Base-by-base conservation (phyloP, 1,140 invertebrate genomes). In the Drosophila tropicalis region DNA sequence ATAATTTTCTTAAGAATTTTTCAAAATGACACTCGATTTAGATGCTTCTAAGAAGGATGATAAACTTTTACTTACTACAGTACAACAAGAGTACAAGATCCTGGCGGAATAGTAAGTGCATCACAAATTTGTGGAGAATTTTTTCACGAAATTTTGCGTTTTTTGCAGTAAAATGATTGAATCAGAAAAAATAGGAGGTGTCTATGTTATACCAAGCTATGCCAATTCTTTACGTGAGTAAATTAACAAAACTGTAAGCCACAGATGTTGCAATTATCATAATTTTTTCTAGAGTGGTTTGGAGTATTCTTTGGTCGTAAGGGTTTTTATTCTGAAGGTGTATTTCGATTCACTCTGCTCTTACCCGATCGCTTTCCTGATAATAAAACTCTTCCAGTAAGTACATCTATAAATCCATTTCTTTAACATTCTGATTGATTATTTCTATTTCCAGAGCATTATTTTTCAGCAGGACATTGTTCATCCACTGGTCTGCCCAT, bases 121-220 rank as follows among this genome's bases (percentile, higher is more conserved):
- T 5, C 29, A 39, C 6, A 29, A 34, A 2, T 1, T 29, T 19
- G 29, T 10, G 0, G 22, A 19, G 55, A 7, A 17, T 61, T 41
- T 57, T 54, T 0, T n/a, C n/a, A 51, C 44, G 5, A 12, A 51
- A 12, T 2, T 41, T 34, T 15, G 34, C 15, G 25, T 29, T 90
- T 75, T 94, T 95, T 80, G 84, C 15, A 98, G 97, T 92, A 96
- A 97, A 91, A 95, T 97, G 93, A 93, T 98, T 61, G 95, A 96
- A 86, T 96, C 95, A 63, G 96, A 98, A 93, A 96, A 96, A 91
- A 92, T 98, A 40, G 95, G 95, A 85, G 97, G 98, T 55, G 94
- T 98, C 69, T 99, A 98, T 94, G 96, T 98, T 3, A 97, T 98
- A 92, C 98, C 98, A 64, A 98, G 97, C 70, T 96, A 96, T 84